Conservation (phyloP, 2,797 vertebrate genomes). For the Neosalanx taihuensis region DNA sequence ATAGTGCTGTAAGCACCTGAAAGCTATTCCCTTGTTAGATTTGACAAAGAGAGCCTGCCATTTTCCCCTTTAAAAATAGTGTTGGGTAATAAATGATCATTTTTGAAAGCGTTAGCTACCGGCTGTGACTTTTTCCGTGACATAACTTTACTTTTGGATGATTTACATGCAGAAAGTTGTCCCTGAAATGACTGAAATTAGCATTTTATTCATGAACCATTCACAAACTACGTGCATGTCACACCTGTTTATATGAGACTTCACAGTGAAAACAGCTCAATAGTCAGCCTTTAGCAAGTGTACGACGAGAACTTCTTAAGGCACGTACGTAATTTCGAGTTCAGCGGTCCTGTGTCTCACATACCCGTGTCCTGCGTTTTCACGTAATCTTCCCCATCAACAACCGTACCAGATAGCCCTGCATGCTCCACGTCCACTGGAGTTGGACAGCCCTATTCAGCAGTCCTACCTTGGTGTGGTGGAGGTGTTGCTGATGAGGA, state of each 20-base stretch:
- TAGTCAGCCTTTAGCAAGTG: not conserved
- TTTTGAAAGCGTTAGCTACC: constrained; percentile 72
- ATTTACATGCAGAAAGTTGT: constrained; percentile 70
- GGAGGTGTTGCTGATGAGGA: constrained; percentile 62
- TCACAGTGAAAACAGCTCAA: not conserved
- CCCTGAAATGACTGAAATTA: constrained; percentile 69
- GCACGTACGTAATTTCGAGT: too few species aligned
- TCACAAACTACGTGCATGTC: constrained; percentile 55
- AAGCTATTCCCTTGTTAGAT: constrained; percentile 83
- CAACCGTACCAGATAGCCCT: not conserved
- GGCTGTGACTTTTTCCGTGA: constrained; percentile 73
- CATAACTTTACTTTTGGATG: constrained; percentile 72
- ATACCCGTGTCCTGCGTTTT: not conserved
- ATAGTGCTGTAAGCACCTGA: constrained; percentile 77
- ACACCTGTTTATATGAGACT: constrained; percentile 58
- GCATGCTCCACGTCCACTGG: not conserved
- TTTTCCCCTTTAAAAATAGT: constrained; percentile 81
- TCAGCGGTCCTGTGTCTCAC: too few species aligned
- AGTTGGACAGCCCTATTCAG: constrained; percentile 41
- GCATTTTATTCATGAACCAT: constrained; percentile 62
- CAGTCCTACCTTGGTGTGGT: constrained; percentile 50
- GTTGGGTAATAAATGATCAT: constrained; percentile 82
- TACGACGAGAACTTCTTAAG: too few species aligned
- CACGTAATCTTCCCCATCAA: not conserved
- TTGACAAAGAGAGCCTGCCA: constrained; percentile 82